phyloP scores from a whole-genome alignment of 1,140 invertebrate species.

The Neodiprion pinetum region DNA sequence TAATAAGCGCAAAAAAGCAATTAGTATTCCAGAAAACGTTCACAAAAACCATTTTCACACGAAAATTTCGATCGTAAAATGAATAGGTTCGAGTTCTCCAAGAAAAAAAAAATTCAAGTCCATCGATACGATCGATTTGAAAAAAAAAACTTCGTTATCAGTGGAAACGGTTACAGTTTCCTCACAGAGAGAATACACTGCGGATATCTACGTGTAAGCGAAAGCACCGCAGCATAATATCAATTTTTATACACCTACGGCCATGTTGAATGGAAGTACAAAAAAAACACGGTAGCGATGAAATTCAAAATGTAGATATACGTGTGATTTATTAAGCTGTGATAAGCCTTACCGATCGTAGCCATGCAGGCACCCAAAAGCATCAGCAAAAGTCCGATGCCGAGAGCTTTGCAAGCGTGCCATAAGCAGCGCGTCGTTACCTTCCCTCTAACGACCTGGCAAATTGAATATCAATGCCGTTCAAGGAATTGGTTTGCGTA shows the following conservation, averaged over 20 bases:
- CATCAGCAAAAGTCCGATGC: constrained; percentile 83
- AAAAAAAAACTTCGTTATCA: neutral
- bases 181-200: too few species aligned
- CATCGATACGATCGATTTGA: too few species aligned
- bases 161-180: too few species aligned
- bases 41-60: neutral
- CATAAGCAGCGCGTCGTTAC: constrained; percentile 86
- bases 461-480: neutral
- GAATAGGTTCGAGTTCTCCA: neutral
- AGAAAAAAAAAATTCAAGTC: neutral
- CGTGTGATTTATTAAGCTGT: neutral
- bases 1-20: too few species aligned
- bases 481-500: too few species aligned
- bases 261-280: too few species aligned
- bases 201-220: too few species aligned
- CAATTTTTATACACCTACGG: too few species aligned
- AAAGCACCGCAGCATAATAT: too few species aligned
- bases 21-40: neutral
- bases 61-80: too few species aligned
- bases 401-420: constrained; percentile 88
- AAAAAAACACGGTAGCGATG: too few species aligned
- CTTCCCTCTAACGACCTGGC: constrained; percentile 78
- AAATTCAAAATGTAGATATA: too few species aligned
- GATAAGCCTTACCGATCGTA: constrained; percentile 74
- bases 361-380: constrained; percentile 88